Percentiles rank a stretch among this genome's conserved stretches.
Evolutionary conservation across 2,888 invertebrate genomes (phyloP).

Genomic region (Chymomyza caudatula): DNA sequence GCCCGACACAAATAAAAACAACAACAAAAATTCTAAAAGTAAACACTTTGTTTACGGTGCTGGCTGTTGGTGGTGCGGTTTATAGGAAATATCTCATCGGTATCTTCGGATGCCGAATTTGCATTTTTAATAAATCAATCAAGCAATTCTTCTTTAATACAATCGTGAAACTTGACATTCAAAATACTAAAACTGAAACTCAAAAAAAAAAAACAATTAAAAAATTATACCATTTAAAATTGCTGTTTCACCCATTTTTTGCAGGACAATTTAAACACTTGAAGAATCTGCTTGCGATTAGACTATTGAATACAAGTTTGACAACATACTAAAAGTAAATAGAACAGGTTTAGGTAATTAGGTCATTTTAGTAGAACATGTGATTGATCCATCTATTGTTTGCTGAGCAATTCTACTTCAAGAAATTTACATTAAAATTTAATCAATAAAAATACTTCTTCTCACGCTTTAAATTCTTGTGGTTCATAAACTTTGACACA

Average conservation of each 20-base stretch:
- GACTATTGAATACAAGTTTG: background rate
- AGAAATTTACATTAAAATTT: too few relatives aligned
- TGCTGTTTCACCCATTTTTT: background rate
- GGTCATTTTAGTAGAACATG: background rate
- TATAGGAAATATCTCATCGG: conserved; percentile 55
- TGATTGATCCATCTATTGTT: background rate
- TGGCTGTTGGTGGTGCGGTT: conserved; percentile 12
- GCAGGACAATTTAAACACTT: background rate
- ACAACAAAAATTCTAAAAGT: conserved; percentile 41
- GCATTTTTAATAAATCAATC: conserved; percentile 69
- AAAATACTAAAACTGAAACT: background rate
- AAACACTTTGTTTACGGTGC: conserved; percentile 27
- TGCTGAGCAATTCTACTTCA: background rate
- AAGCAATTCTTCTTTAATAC: conserved; percentile 33
- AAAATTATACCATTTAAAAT: background rate
- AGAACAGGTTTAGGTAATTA: background rate
- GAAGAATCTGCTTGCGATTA: too few relatives aligned
- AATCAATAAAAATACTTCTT: too few relatives aligned
- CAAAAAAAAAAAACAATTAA: background rate
- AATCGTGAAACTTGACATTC: background rate
- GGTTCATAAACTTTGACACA: too few relatives aligned
- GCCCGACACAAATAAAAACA: conserved; percentile 20
- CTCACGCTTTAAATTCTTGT: too few relatives aligned
- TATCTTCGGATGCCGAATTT: conserved; percentile 47
- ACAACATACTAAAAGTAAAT: background rate